Base-by-base conservation (phyloP, 23 tunicate genomes). In the Trididemnum nubilum region DNA sequence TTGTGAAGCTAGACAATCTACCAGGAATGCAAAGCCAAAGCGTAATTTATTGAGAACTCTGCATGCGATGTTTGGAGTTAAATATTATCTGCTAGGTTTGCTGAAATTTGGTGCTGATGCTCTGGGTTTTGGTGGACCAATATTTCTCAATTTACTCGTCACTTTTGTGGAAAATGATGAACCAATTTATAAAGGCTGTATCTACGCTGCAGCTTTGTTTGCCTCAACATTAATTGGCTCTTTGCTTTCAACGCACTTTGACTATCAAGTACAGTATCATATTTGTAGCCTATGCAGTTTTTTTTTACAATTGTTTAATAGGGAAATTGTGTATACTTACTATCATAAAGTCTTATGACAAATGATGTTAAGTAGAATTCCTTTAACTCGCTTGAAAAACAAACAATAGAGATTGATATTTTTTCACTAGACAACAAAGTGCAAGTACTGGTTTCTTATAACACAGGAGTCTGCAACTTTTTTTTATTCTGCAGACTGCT, bases 221-320 rank as follows among this genome's bases (percentile, higher is more conserved):
- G 66, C 72, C 18, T 80, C 89, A n/a, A 74, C 89, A 5, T 69
- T 93, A 1, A 38, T 93, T 54, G 87, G 87, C 15, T 80, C 93
- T 19, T 44, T 93, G 76, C 61, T 93, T 18, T 64, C 87, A 27
- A 88, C 98, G 21, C 98, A 93, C 59, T 93, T 93, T 78, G 89
- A 87, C 64, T 93, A 80, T 65, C 98, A 93, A 89, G 97, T 86
- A 51, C 78, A 33, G n/a, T n/a, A n/a, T n/a, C n/a, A n/a, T n/a
- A n/a, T n/a, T 15, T 19, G 5, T 63, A 5, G 70, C n/a, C n/a
- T n/a, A n/a, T n/a, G n/a, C n/a, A n/a, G n/a, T n/a, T n/a, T n/a
- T n/a, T 50, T 50, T 50, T 12, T 12, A 12, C 12, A 50, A 12
- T 50, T 12, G 12, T 18, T 50, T 9, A 24, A n/a, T n/a, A n/a